Evolutionary conservation across 2,113 vertebrate species (phyloP), one percentile per base, ranked within the genome.

Genomic region (Lepus europaeus): DNA sequence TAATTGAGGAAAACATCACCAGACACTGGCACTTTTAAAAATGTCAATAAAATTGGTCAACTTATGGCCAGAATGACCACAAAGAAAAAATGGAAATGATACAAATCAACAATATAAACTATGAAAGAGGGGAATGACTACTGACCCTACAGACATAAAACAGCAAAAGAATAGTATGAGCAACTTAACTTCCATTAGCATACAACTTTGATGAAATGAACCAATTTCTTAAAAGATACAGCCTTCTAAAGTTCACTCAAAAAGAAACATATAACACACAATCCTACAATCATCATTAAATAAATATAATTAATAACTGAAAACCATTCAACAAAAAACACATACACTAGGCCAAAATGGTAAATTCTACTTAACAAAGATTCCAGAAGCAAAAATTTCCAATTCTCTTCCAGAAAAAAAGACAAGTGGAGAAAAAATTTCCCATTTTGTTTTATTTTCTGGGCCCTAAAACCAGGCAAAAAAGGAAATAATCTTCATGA

Each of bases 221-320:
- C 11, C 11, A 79, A 74, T 69, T 68, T 7, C 45, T 45, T 64
- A 27, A 93, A 79, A 49, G 19, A 61, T 53, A 76, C 31, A 90
- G 81, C 45, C 45, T 45, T 90, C n/a, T 76, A 19, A 76, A 90
- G 6, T 69, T 81, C 27, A 87, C 39, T 51, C 25, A 68, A 72
- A 72, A 95, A 72, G 73, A 95, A 93, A 85, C 9, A 74, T 17
- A 86, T 74, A 64, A 73, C 23, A 33, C 89, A 95, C 27, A 76
- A 82, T 53, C 25, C n/a, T 61, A 17, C 68, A 81, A 86, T 86
- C 36, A 59, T 29, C 61, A 68, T 72, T 70, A 56, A 68, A 92
- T 36, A 81, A 93, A 87, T 81, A 45, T 45, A 81, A 36, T 81
- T 53, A 80, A 49, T 68, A 69, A 80, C 83, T 56, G 27, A 31